Evolutionary conservation across 2,797 vertebrate genomes (phyloP).

Genomic region (Enteromius radiatus): DNA sequence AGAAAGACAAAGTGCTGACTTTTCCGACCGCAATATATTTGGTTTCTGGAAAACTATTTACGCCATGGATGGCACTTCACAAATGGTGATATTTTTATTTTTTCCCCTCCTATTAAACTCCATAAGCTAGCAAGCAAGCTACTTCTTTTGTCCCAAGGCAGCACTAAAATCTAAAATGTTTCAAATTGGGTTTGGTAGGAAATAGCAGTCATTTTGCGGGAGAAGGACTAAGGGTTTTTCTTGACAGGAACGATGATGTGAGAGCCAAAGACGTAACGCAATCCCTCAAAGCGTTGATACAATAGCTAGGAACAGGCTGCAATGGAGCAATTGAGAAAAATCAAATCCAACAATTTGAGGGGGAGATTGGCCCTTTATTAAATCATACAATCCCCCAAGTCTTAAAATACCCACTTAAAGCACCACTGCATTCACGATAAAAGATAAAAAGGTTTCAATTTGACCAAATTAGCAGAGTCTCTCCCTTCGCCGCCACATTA

Average conservation of each 20-base stretch:
- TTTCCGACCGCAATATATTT: slow-evolving; percentile 45
- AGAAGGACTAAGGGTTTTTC: slow-evolving; percentile 72
- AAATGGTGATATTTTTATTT: slow-evolving; percentile 66
- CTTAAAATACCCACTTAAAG: slow-evolving; percentile 78
- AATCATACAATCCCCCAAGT: slow-evolving; percentile 77
- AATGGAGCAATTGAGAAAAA: slow-evolving; percentile 73
- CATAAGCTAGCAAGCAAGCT: slow-evolving; percentile 72
- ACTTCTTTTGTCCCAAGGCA: slow-evolving; percentile 74
- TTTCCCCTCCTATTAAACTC: slow-evolving; percentile 73
- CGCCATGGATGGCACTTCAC: slow-evolving; percentile 65
- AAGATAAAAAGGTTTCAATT: slow-evolving; percentile 72
- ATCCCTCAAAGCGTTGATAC: slow-evolving; percentile 78
- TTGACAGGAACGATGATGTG: slow-evolving; percentile 68
- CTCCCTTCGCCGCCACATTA: slow-evolving; percentile 54
- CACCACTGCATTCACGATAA: slow-evolving; percentile 69
- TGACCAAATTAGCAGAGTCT: slow-evolving; percentile 68
- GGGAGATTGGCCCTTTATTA: slow-evolving; percentile 81
- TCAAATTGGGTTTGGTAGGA: slow-evolving; percentile 81
- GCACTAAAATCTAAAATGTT: slow-evolving; percentile 80
- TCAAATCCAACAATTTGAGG: slow-evolving; percentile 76
- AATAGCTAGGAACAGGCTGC: slow-evolving; percentile 78
- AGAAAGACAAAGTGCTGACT: slow-evolving; percentile 60
- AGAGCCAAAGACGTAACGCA: slow-evolving; percentile 73
- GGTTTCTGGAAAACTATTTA: slow-evolving; percentile 57
- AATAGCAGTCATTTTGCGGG: slow-evolving; percentile 75